These are phyloP conservation scores for Uria lomvia DNA, from an alignment of 2,113 vertebrate species.

Conservation along the genomic window DNA sequence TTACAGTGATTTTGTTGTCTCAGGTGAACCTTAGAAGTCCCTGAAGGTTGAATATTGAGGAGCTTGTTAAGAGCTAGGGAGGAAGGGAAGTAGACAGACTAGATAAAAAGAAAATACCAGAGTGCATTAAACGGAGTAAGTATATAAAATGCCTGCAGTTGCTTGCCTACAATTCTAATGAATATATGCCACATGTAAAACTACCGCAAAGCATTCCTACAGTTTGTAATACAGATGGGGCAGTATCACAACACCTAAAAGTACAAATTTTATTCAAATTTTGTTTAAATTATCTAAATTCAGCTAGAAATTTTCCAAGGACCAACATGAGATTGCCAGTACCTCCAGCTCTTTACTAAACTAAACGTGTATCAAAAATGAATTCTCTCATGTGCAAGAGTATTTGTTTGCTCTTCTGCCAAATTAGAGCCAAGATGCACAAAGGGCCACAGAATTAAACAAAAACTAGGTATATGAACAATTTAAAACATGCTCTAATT, in stretches of 20 bases:
- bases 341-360: not conserved
- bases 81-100: not conserved
- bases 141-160: constrained; percentile 23
- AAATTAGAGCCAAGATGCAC: not conserved
- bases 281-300: not conserved
- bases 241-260: not conserved
- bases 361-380: not conserved
- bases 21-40: constrained; percentile 32
- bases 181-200: not conserved
- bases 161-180: not conserved
- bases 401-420: not conserved
- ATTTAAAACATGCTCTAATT: not conserved
- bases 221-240: not conserved
- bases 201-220: not conserved
- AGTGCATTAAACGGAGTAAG: constrained; percentile 17
- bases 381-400: not conserved
- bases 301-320: not conserved
- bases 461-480: not conserved
- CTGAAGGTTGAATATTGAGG: constrained; percentile 6
- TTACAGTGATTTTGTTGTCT: constrained; percentile 18
- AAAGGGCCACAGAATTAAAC: not conserved
- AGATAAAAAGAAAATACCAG: constrained; percentile 40
- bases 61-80: constrained; percentile 47
- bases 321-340: accelerated
- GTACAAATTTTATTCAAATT: not conserved